phyloP scores from a whole-genome alignment of 2,113 vertebrate genomes.

The Perccottus glenii region DNA sequence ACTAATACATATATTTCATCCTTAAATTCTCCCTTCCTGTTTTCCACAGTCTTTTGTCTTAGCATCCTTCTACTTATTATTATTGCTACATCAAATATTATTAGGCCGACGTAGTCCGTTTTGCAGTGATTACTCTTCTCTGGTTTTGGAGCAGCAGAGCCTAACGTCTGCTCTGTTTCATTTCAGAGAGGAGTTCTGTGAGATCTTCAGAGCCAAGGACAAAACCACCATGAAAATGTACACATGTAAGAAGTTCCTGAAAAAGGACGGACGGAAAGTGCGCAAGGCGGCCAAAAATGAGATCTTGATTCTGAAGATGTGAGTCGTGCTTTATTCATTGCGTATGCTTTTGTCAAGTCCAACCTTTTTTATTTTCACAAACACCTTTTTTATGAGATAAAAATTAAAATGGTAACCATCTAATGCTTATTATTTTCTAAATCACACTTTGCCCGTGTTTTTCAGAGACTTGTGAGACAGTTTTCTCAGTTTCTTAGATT shows the following conservation, averaged over 20 bases:
- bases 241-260: conserved; percentile 98
- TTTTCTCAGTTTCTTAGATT: conserved; percentile 21
- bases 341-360: neutral
- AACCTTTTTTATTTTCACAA: neutral
- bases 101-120: too few relatives aligned
- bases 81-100: too few relatives aligned
- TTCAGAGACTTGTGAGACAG: conserved; percentile 4
- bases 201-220: conserved; percentile 98
- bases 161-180: neutral
- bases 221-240: conserved; percentile 92
- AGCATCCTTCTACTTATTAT: too few relatives aligned
- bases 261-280: conserved; percentile 96
- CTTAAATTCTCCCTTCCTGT: too few relatives aligned
- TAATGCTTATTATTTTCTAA: neutral
- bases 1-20: too few relatives aligned
- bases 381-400: neutral
- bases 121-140: neutral
- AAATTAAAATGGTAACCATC: neutral
- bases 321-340: conserved; percentile 62
- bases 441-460: conserved; percentile 18
- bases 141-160: neutral
- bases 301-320: conserved; percentile 98
- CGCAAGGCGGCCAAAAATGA: conserved; percentile 98
- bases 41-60: too few relatives aligned
- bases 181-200: conserved; percentile 96